These are phyloP conservation scores for Hemicrepidius hirtus DNA, from an alignment of 2,888 invertebrate genomes.

Conservation along the genomic window DNA sequence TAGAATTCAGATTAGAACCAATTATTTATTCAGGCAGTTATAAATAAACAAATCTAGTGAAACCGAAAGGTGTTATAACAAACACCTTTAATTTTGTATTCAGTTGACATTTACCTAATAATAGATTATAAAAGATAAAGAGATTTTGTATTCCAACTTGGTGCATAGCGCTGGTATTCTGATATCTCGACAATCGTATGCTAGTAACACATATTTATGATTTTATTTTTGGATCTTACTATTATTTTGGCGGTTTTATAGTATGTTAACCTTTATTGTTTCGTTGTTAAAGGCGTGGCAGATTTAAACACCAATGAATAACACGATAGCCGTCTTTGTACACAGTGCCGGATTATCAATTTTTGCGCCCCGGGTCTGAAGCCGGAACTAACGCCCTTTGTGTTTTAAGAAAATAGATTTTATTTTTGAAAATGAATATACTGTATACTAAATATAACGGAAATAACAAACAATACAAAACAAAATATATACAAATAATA, in stretches of 20 bases:
- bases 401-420: no score
- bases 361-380: no score
- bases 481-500: no score
- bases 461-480: no score
- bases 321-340: no score
- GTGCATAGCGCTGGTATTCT: neutral
- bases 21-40: slow-evolving; percentile 16
- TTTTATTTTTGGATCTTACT: slow-evolving; percentile 8
- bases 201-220: slow-evolving; percentile 21
- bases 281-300: no score
- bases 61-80: slow-evolving; percentile 22
- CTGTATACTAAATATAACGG: no score
- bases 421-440: no score
- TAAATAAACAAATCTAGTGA: slow-evolving; percentile 28
- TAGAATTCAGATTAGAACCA: neutral
- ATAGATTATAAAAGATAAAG: slow-evolving; percentile 15
- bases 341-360: no score
- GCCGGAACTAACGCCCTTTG: no score
- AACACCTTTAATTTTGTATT: slow-evolving; percentile 10
- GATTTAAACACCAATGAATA: no score
- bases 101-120: slow-evolving; percentile 20
- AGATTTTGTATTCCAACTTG: slow-evolving; percentile 16
- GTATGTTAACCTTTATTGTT: slow-evolving; percentile 7
- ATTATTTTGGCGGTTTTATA: slow-evolving; percentile 7
- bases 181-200: slow-evolving; percentile 8